These are phyloP conservation scores for Drosophila bunnanda DNA, from an alignment of 2,888 invertebrate genomes.

Conservation along the genomic window DNA sequence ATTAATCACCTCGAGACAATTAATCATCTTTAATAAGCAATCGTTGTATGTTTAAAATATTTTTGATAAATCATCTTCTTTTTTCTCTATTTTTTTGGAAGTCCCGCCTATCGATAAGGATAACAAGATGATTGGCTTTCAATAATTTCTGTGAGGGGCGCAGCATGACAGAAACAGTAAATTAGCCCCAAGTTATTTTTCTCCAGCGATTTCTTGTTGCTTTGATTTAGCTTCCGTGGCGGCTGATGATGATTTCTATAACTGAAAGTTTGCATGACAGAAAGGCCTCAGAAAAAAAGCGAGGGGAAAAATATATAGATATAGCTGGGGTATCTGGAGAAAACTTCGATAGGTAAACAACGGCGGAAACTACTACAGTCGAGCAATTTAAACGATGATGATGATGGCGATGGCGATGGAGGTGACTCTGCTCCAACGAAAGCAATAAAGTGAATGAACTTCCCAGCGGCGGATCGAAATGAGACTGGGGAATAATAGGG, in stretches of 20 bases:
- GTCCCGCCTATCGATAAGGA: conserved; percentile 56
- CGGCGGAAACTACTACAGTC: conserved; percentile 37
- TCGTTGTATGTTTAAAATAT: conserved; percentile 2
- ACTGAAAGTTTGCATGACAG: conserved; percentile 66
- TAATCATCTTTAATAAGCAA: conserved; percentile 35
- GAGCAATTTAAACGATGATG: conserved; percentile 48
- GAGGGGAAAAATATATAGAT: conserved; percentile 2
- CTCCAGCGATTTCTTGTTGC: conserved; percentile 26
- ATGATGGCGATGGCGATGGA: conserved; percentile 5
- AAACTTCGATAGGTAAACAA: conserved; percentile 38
- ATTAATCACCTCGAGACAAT: conserved; percentile 14
- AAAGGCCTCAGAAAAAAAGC: conserved; percentile 8
- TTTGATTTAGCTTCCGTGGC: conserved; percentile 60
- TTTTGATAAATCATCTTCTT: conserved; percentile 38
- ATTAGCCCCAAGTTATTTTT: conserved; percentile 48
- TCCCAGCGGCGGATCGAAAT: conserved; percentile 1
- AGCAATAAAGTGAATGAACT: conserved; percentile 50
- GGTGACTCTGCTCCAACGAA: conserved; percentile 37
- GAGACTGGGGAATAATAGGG: conserved; percentile 11
- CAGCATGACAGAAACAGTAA: conserved; percentile 61
- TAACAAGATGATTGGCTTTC: conserved; percentile 65
- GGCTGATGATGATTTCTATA: conserved; percentile 50
- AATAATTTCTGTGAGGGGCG: conserved; percentile 57
- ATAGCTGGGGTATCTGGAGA: conserved; percentile 11
- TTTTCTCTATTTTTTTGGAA: background rate